These are phyloP conservation scores for Merodon equestris DNA, from an alignment of 2,888 invertebrate genomes.

Conservation along the genomic window DNA sequence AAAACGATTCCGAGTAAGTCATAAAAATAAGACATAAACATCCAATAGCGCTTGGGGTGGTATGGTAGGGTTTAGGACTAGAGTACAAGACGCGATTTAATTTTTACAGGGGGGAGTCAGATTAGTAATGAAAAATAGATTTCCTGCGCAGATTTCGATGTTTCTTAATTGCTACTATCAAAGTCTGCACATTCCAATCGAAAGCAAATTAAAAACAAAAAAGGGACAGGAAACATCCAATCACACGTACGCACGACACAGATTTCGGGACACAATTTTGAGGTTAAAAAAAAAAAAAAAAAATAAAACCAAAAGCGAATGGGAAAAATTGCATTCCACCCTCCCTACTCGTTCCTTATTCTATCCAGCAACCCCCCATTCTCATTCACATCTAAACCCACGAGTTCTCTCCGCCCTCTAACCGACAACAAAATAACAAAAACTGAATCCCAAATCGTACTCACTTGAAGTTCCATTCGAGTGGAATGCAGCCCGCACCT, in stretches of 20 bases:
- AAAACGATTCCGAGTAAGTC: not conserved
- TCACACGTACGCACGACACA: slow-evolving; percentile 16
- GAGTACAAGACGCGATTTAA: no score
- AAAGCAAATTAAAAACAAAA: no score
- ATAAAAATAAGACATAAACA: not conserved
- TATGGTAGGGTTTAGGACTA: not conserved
- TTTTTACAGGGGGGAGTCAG: no score
- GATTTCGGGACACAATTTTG: slow-evolving; percentile 33
- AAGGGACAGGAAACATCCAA: not conserved
- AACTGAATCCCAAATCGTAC: slow-evolving; percentile 73
- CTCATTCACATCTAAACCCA: no score
- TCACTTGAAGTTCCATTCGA: slow-evolving; percentile 77
- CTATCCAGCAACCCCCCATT: slow-evolving; percentile 56
- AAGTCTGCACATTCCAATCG: slow-evolving; percentile 4
- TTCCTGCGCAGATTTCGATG: no score
- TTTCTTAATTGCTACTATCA: no score
- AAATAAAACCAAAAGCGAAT: slow-evolving; percentile 3
- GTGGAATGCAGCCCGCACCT: slow-evolving; percentile 81
- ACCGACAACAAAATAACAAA: not conserved
- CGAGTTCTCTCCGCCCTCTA: not conserved
- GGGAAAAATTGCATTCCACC: slow-evolving; percentile 1
- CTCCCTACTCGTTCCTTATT: slow-evolving; percentile 24
- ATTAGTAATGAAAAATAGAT: no score
- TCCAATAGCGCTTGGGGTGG: not conserved
- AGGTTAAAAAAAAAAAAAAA: slow-evolving; percentile 11